A percentile compares a stretch with the other conserved stretches of the same genome.
These are phyloP conservation scores for Ischnura elegans DNA, from an alignment of 2,888 invertebrate genomes.

Conservation along the genomic window DNA sequence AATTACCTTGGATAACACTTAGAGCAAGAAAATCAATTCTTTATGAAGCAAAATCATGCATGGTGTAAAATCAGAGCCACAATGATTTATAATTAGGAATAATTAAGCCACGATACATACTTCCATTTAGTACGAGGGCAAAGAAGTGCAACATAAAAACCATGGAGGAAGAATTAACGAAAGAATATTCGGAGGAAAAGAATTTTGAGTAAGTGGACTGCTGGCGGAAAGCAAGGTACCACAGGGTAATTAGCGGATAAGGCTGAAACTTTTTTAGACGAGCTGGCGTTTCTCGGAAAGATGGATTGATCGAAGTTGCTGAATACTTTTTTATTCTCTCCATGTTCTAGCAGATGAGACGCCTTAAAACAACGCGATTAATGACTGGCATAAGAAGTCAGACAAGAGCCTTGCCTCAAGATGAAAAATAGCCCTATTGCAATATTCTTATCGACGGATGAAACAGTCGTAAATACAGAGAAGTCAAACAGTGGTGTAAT, in stretches of 20 bases:
- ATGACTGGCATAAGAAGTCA: conserved; percentile 22
- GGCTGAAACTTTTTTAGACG: conserved; percentile 10
- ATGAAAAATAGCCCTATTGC: neutral
- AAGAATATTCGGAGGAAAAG: neutral
- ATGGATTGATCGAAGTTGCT: conserved; percentile 60
- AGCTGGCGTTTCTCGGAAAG: neutral
- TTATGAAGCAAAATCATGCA: no score
- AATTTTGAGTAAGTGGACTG: neutral
- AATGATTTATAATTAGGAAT: no score
- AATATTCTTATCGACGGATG: neutral
- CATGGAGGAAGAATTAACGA: conserved; percentile 32
- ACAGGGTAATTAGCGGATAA: conserved; percentile 30
- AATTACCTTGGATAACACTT: no score
- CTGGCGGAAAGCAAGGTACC: neutral
- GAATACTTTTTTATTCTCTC: conserved; percentile 3
- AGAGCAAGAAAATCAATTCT: no score
- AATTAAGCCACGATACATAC: no score
- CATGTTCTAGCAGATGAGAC: conserved; percentile 25
- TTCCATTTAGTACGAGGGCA: neutral
- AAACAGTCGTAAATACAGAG: no score
- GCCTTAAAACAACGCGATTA: conserved; percentile 9
- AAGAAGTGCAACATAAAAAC: neutral
- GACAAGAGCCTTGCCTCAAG: neutral
- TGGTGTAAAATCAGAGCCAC: no score
- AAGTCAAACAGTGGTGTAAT: no score